Percentiles rank a stretch among this genome's conserved stretches.
Evolutionary conservation across 2,113 vertebrate genomes (phyloP).

Genomic region (Dicentrarchus labrax): DNA sequence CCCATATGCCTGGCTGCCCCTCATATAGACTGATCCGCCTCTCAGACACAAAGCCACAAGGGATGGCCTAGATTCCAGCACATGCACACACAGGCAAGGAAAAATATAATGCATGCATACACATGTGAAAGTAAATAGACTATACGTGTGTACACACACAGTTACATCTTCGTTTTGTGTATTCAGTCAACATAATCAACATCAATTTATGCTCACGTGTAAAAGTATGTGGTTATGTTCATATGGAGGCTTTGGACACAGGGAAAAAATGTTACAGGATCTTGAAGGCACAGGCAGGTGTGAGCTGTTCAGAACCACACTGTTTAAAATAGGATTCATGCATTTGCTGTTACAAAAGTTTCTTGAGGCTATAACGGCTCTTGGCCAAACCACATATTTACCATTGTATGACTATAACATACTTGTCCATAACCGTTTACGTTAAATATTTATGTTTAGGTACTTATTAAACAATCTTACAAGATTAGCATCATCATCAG

Average conservation of each 20-base stretch:
- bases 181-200: too few relatives aligned
- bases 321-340: neutral
- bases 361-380: neutral
- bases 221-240: neutral
- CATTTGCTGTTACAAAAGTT: neutral
- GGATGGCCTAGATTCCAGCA: slow-evolving; percentile 83
- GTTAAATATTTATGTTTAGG: slow-evolving; percentile 22
- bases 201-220: neutral
- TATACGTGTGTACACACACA: neutral
- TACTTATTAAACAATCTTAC: neutral
- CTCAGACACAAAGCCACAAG: slow-evolving; percentile 82
- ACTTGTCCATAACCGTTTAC: neutral
- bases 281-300: neutral
- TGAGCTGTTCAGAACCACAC: neutral
- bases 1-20: slow-evolving; percentile 66
- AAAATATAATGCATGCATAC: slow-evolving; percentile 36
- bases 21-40: slow-evolving; percentile 75
- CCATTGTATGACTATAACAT: neutral
- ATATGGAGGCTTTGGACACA: neutral
- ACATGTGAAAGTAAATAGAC: slow-evolving; percentile 4
- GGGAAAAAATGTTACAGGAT: too few relatives aligned
- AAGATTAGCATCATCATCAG: slow-evolving; percentile 6
- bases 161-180: neutral
- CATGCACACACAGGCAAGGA: slow-evolving; percentile 75
- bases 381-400: neutral